phyloP scores from a whole-genome alignment of 2,888 invertebrate species.

The Acronicta alni region DNA sequence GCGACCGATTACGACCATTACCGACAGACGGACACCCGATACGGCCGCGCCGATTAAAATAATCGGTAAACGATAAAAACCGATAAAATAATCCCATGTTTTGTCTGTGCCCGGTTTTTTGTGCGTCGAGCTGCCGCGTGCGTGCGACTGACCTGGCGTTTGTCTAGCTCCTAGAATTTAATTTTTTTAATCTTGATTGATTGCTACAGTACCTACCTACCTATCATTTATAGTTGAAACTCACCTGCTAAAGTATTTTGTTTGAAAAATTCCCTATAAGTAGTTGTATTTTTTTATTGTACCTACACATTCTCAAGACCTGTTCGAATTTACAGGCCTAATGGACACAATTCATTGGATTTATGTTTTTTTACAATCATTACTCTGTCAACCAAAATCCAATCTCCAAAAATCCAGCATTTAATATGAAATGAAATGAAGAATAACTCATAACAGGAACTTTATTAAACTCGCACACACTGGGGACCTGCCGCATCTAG shows the following conservation, averaged over 20 bases:
- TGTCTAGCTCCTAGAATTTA: slow-evolving; percentile 50
- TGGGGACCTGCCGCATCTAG: slow-evolving; percentile 47
- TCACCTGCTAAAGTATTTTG: too few relatives aligned
- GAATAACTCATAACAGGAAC: slow-evolving; percentile 36
- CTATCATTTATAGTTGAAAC: too few relatives aligned
- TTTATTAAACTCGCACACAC: slow-evolving; percentile 43
- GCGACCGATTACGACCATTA: slow-evolving; percentile 88
- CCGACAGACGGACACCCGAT: slow-evolving; percentile 87
- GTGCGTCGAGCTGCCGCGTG: slow-evolving; percentile 56
- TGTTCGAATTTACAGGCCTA: too few relatives aligned
- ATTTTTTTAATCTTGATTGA: slow-evolving; percentile 9
- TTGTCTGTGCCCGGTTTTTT: slow-evolving; percentile 77
- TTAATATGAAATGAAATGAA: too few relatives aligned
- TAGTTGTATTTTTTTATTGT: too few relatives aligned
- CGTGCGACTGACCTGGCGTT: slow-evolving; percentile 62
- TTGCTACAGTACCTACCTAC: too few relatives aligned
- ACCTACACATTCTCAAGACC: too few relatives aligned
- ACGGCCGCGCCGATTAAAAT: slow-evolving; percentile 84
- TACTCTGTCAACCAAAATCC: slow-evolving; percentile 17
- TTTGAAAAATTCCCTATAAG: too few relatives aligned
- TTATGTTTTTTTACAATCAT: too few relatives aligned
- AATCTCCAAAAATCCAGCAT: slow-evolving; percentile 27
- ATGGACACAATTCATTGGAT: too few relatives aligned
- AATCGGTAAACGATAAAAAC: slow-evolving; percentile 87
- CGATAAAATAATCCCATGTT: slow-evolving; percentile 80